Conservation (phyloP, 2,888 invertebrate species). For the Blastobasis lacticolella region DNA sequence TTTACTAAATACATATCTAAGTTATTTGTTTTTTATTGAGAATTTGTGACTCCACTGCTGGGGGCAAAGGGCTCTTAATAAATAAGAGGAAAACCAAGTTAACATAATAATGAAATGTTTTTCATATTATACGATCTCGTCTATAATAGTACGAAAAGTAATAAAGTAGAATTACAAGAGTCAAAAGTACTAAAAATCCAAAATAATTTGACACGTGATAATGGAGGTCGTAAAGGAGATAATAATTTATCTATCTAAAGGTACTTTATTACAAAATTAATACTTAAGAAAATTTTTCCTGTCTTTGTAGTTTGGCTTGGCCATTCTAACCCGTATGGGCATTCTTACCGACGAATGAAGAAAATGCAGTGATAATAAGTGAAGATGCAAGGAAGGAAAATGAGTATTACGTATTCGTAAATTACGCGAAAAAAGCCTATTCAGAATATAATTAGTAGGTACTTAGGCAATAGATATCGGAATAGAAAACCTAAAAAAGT, state of each 20-base stretch:
- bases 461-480: too few relatives aligned
- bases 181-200: too few relatives aligned
- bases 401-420: slow-evolving; percentile 14
- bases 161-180: too few relatives aligned
- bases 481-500: too few relatives aligned
- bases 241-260: slow-evolving; percentile 48
- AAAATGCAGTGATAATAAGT: too few relatives aligned
- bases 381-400: slow-evolving; percentile 33
- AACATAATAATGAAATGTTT: too few relatives aligned
- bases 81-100: too few relatives aligned
- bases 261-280: slow-evolving; percentile 40
- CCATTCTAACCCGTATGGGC: slow-evolving; percentile 19
- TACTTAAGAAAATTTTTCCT: slow-evolving; percentile 28
- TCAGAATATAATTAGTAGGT: too few relatives aligned
- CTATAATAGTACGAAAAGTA: too few relatives aligned
- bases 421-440: neutral
- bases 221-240: too few relatives aligned
- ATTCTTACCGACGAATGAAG: neutral
- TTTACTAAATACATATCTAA: slow-evolving; percentile 1
- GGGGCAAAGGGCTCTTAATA: neutral
- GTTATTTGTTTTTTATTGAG: neutral
- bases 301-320: slow-evolving; percentile 41
- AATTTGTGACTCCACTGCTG: slow-evolving; percentile 4
- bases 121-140: too few relatives aligned
- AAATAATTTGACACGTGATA: too few relatives aligned